Base-by-base conservation (phyloP, 53 echinoderm and acorn worm genomes). In the Henricia sp. region DNA sequence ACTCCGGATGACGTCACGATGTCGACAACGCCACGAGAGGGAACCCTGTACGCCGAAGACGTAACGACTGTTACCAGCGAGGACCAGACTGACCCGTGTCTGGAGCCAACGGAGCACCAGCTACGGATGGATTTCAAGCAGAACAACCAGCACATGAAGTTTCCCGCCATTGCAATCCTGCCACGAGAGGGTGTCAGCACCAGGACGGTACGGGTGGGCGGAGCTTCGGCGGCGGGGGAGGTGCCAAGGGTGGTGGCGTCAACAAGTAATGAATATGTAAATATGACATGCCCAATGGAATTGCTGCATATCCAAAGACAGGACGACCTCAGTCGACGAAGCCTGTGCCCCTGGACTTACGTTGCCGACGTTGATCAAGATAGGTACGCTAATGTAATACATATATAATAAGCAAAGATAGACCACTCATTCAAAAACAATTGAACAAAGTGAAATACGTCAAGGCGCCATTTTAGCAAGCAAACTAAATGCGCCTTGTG, bases 91-190 rank as follows among this genome's bases (percentile, higher is more conserved):
- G 28, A 19, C 2, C 11, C 14, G 37, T 80, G 80, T 24, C 20
- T 33, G 21, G 80, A 80, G 24, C 80, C 80, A 19, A 12, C 80
- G 8, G 36, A 30, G 21, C 16, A 64, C 48, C 80, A 21, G 42
- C 80, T 80, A 2, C 80, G 24, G 13, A 21, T 80, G 44, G 32
- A 48, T 64, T 80, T 80, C 65, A 80, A 64, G 63, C 30, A 24
- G 0, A 62, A 13, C 80, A 80, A 80, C 13, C 62, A 32, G 64
- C 62, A 80, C 64, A 28, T 80, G 25, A 80, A 80, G 50, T 80
- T 80, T 41, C 80, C 80, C 23, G 80, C 80, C 6, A 62, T 80
- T 8, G 80, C 80, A 4, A 63, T 80, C 80, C 48, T 80, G 64
- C 62, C 48, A 9, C 34, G 41, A 57, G 77, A 80, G 65, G 63